Evolutionary conservation across 2,888 invertebrate genomes (phyloP), one percentile per base, ranked within the genome.

Genomic region (Amphipyra tragopoginis): DNA sequence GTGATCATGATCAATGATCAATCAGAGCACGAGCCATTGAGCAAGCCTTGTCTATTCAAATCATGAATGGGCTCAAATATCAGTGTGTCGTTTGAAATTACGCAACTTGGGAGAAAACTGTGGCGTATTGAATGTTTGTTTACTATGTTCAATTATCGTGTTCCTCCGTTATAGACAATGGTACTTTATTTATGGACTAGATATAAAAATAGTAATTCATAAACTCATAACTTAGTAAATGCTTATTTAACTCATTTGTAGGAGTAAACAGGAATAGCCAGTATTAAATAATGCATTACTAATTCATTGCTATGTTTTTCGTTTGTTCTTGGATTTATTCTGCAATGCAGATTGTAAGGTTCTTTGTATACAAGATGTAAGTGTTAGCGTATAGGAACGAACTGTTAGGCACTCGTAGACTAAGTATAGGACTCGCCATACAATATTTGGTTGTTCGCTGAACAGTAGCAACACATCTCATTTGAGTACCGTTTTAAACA

Each of bases 51-150:
- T 81, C 85, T 85, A 86, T 87, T 85, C 80, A 84, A 75, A 80
- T 75, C 77, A 82, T 86, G 85, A 87, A 88, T 88, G 83, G 75
- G 67, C 69, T 82, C 77, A 86, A 89, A 88, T 89, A 86, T 86
- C 89, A 88, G 75, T 72, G 79, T 85, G 88, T 82, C 86, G 83
- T 83, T 80, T 64, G 64, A 61, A 65, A 71, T 86, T 84, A 76
- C 72, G 82, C 80, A 86, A 86, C 56, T 53, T 54, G 33, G 54
- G 66, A 72, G 68, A 74, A 65, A 79, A 74, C 14, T 51, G 45
- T 40, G 21, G 5, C 15, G 15, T 56, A 52, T 60, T 59, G 52
- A 26, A 14, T 48, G 49, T 39, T 49, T 60, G 29, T 61, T 51
- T 53, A 48, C 40, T 8, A 48, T 40, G n/a, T 29, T 45, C 29